Base-by-base conservation (phyloP, 2,888 invertebrate genomes). In the Crocallis elinguaria region DNA sequence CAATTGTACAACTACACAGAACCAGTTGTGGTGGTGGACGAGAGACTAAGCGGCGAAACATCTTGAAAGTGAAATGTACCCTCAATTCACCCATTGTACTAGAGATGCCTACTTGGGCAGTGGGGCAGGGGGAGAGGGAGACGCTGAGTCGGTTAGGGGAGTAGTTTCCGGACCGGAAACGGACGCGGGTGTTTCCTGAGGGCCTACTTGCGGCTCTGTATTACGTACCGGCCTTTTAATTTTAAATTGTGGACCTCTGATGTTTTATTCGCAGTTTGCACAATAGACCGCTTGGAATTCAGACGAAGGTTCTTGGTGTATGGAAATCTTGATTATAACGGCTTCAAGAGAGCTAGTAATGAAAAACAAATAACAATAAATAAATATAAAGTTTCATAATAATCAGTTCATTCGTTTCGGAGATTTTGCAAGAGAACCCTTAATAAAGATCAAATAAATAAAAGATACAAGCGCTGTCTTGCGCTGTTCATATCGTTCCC, bases 111-210 rank as follows among this genome's bases (percentile, higher is more conserved):
- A 27, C 38, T 38, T 25, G 43, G 53, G 25, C 43, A 54, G 43
- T 33, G 25, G 49, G 14, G 39, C 19, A 16, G 7, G 14, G 35
- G 36, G 39, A 27, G 23, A 36, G 11, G 19, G 37, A 38, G 33
- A 36, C n/a, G n/a, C n/a, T n/a, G n/a, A n/a, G n/a, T n/a, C n/a
- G 35, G 23, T 35, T 33, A 29, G 29, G 56, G 57, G 56, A 53
- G 57, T 39, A 30, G 46, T 25, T 60, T 69, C 73, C 74, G 71
- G 65, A 46, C 57, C 71, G 75, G 77, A 75, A 66, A 64, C 69
- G 69, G 66, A 62, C 68, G 67, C 62, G 66, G 61, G 61, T 65
- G 70, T 57, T 74, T 74, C 76, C 73, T 60, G 62, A 52, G 63
- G 70, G 64, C 69, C 72, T 69, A 64, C 63, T 64, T 67, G 65